These are phyloP conservation scores for Aphrocallistes beatrix DNA, from an alignment of 37 sponge, comb jelly and placozoan species.

Conservation along the genomic window DNA sequence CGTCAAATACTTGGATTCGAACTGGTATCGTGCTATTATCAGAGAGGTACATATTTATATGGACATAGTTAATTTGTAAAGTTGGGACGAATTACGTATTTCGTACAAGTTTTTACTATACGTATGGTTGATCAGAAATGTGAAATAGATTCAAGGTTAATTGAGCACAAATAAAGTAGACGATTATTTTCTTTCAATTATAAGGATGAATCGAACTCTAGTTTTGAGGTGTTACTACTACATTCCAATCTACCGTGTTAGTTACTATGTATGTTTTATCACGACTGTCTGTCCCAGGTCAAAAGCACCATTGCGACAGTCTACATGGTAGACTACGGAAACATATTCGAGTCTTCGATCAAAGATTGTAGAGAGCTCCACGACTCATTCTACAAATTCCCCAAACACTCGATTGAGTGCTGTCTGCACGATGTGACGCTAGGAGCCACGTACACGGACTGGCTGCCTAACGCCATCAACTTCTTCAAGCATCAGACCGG, in stretches of 20 bases:
- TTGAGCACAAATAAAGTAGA: no score
- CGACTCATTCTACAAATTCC: background rate
- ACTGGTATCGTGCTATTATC: background rate
- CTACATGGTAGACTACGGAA: background rate
- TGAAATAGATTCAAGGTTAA: no score
- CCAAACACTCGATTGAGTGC: conserved; percentile 19
- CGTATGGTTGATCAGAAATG: no score
- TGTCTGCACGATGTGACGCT: background rate
- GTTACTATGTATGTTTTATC: no score
- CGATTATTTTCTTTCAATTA: no score
- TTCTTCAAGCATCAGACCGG: background rate
- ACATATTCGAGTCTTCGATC: background rate
- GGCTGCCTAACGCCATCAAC: background rate
- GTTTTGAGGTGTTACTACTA: no score
- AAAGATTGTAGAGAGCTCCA: background rate
- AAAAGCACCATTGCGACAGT: background rate
- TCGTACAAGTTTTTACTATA: no score
- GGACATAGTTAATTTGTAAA: no score
- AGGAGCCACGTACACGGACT: background rate
- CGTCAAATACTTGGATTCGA: background rate
- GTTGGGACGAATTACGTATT: no score
- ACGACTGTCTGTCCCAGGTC: background rate
- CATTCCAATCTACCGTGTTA: no score
- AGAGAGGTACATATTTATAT: background rate
- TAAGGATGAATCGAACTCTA: no score